Base-by-base conservation (phyloP, 92 coral and sea anemone genomes). In the Pocillopora grandis region DNA sequence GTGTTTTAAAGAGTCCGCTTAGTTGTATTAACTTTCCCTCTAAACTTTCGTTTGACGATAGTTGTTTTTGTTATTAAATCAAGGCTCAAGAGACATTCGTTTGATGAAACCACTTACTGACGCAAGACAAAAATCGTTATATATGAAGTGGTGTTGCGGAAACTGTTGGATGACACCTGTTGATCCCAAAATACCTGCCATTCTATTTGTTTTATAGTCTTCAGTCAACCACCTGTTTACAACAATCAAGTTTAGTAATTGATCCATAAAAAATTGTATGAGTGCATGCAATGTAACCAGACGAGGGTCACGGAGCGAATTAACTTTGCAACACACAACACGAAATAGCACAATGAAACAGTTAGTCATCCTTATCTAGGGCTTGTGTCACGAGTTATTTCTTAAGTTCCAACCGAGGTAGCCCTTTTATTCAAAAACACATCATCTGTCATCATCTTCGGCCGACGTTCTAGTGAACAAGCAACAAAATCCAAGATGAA, bases 81-180 rank as follows among this genome's bases (percentile, higher is more conserved):
- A 11, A 17, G 52, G 23, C 63, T 48, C 48, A 14, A 16, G 31
- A 23, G 27, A 52, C 10, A 17, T 0, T 68, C 74, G 67, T 73
- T 62, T 72, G n/a, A 19, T 33, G 60, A 69, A 58, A 14, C 58
- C 20, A 66, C 68, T 64, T 58, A 70, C 58, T 69, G 36, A 62
- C 12, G 62, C 49, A 42, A 72, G 78, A 49, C 23, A 52, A 48
- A 49, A 12, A 74, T 23, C 13, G 49, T 72, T 68, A 71, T 72
- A 82, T 60, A 82, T 60, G 62, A 60, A 63, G 71, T 36, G 21
- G 19, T 75, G 36, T 52, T 58, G 67, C 67, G 68, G 82, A 37
- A 65, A 33, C 37, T 63, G 31, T 48, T 69, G 84, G 17, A 68
- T 42, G 52, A 42, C 84, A 80, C 84, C 84, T 69, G 84, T 80